Percentiles rank a stretch among this genome's conserved stretches.
Evolutionary conservation across 2,888 invertebrate species (phyloP).

Genomic region (Cheilosia soror): DNA sequence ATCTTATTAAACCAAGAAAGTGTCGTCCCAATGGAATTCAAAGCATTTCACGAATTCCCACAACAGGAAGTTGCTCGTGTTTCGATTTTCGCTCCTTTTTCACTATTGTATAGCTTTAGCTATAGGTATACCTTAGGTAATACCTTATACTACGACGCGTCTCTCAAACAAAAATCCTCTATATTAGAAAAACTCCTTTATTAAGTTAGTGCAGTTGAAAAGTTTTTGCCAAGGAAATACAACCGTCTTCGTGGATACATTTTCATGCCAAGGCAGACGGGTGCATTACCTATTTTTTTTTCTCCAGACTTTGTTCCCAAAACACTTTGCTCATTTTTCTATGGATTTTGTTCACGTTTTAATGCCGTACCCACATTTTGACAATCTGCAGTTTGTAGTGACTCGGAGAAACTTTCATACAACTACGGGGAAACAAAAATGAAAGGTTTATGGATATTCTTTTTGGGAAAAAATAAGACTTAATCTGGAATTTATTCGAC

Average conservation of each 20-base stretch:
- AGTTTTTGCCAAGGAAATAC: slow-evolving; percentile 28
- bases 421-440: background rate
- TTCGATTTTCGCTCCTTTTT: background rate
- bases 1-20: slow-evolving; percentile 17
- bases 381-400: slow-evolving; percentile 26
- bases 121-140: background rate
- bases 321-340: slow-evolving; percentile 29
- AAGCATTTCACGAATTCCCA: slow-evolving; percentile 12
- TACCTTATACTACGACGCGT: background rate
- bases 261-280: slow-evolving; percentile 19
- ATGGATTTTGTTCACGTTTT: background rate
- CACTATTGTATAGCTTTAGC: background rate
- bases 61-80: slow-evolving; percentile 7
- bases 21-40: slow-evolving; percentile 3
- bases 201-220: slow-evolving; percentile 49
- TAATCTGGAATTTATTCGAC: slow-evolving; percentile 61
- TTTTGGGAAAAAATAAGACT: slow-evolving; percentile 29
- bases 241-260: slow-evolving; percentile 14
- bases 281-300: slow-evolving; percentile 27
- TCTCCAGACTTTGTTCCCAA: slow-evolving; percentile 2
- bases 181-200: slow-evolving; percentile 23
- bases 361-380: background rate
- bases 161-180: slow-evolving; percentile 6
- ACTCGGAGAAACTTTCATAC: slow-evolving; percentile 12
- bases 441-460: background rate